Evolutionary conservation across 1,140 invertebrate species (phyloP).

Genomic region (Apocrypta bakeri): DNA sequence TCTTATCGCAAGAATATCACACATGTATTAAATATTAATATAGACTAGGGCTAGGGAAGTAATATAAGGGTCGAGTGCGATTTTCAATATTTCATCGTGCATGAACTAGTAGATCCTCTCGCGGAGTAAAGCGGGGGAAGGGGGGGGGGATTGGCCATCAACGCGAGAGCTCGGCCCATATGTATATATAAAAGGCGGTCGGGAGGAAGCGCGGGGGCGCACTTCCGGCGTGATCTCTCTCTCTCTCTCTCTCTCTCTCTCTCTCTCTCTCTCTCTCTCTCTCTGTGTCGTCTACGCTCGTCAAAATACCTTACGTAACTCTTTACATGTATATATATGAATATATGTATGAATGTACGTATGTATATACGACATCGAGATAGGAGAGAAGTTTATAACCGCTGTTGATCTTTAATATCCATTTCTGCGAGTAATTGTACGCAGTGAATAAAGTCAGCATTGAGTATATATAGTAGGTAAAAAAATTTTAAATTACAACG

Average conservation of each 20-base stretch:
- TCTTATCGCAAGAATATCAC: too few species aligned
- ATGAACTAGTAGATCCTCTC: too few species aligned
- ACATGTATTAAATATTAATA: too few species aligned
- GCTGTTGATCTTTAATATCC: too few species aligned
- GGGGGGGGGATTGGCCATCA: constrained; percentile 13
- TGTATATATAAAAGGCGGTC: constrained; percentile 24
- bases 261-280: constrained; percentile 53
- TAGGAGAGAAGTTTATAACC: background rate
- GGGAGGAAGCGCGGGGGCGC: constrained; percentile 53
- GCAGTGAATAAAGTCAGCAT: too few species aligned
- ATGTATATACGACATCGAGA: too few species aligned
- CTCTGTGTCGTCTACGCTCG: constrained; percentile 44
- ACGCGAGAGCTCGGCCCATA: constrained; percentile 31
- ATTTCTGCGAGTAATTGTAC: too few species aligned
- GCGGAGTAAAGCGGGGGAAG: background rate
- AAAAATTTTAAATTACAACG: too few species aligned
- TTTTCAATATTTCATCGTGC: too few species aligned
- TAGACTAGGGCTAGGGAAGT: too few species aligned
- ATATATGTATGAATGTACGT: background rate
- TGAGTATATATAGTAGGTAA: too few species aligned
- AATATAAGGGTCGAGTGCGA: too few species aligned
- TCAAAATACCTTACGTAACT: constrained; percentile 61
- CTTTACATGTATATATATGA: background rate
- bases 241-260: constrained; percentile 61
- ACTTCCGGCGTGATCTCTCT: constrained; percentile 59